Conservation (phyloP, 2,797 vertebrate genomes). For the Amblyraja radiata region DNA sequence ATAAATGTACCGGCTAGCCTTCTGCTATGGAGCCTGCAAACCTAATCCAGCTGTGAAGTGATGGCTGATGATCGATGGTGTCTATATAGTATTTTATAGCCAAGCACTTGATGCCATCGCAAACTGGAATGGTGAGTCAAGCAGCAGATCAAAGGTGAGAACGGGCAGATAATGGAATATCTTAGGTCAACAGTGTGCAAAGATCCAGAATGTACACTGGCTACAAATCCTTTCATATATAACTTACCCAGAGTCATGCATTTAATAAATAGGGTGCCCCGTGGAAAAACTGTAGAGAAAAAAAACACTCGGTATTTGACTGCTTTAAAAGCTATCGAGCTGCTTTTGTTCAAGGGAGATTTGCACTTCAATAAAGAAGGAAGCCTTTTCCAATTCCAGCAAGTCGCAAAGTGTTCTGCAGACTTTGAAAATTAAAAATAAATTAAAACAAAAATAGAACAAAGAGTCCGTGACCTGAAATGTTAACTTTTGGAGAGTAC, state of each 20-base stretch:
- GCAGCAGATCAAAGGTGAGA: slow-evolving; percentile 16
- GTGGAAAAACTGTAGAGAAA: too few relatives aligned
- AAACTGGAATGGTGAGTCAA: background rate
- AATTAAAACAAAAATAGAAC: too few relatives aligned
- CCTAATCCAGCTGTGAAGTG: slow-evolving; percentile 6
- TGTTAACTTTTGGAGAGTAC: background rate
- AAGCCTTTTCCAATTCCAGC: background rate
- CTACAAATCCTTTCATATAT: background rate
- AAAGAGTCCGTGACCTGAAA: too few relatives aligned
- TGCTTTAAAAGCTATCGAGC: background rate
- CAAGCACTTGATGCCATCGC: background rate
- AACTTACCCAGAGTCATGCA: background rate
- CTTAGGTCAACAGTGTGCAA: background rate
- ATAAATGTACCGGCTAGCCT: background rate
- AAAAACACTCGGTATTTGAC: background rate
- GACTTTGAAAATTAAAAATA: too few relatives aligned
- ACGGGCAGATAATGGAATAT: background rate
- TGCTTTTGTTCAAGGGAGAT: background rate
- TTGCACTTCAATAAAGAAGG: background rate
- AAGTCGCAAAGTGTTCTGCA: background rate
- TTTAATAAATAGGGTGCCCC: too few relatives aligned
- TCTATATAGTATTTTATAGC: slow-evolving; percentile 16
- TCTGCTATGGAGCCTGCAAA: background rate
- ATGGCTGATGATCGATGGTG: slow-evolving; percentile 29
- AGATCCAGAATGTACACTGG: background rate